Base-by-base conservation (phyloP, 2,797 vertebrate genomes). In the Chiroxiphia lanceolata region DNA sequence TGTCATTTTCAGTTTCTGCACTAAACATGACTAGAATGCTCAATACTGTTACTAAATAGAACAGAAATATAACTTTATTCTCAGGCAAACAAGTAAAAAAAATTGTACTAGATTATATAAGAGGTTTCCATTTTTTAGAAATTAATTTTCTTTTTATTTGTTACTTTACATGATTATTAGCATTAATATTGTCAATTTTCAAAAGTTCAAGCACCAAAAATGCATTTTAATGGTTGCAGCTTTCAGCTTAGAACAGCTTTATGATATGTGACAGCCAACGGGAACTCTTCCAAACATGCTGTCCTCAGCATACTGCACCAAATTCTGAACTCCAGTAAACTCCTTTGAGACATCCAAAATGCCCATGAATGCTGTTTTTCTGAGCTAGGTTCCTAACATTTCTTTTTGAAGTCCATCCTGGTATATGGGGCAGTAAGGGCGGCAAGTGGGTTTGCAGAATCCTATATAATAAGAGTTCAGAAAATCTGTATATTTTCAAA, bases 1-100 rank as follows among this genome's bases (percentile, higher is more conserved):
- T 85, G 33, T 89, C 34, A 22, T 90, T 26, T 80, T 80, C 53
- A 64, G 8, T 93, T 87, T 93, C 57, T 77, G 45, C 26, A 54
- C 19, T 56, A 71, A 85, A 44, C 25, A 15, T 42, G 67, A 51
- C 3, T 57, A 23, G 33, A 70, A 67, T 77, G 6, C 23, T 84
- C 79, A 53, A 68, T 64, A 60, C 34, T 44, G 15, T 42, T 59
- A 71, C 6, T 70, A 47, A 75, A 72, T 34, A 33, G 27, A 44
- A 76, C 17, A 50, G 27, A 60, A 67, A 92, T 64, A 29, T 59
- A 53, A 27, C 11, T 83, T 85, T 71, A 11, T 29, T 60, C 8
- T 63, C 45, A 48, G 9, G 7, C 23, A 78, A 69, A 40, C 27
- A 42, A 42, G 40, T 40, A 70, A 3, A n/a, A 61, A 22, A 25